Evolutionary conservation across 2,797 vertebrate species (phyloP), one percentile per base, ranked within the genome.

Genomic region (Notolabrus celidotus): DNA sequence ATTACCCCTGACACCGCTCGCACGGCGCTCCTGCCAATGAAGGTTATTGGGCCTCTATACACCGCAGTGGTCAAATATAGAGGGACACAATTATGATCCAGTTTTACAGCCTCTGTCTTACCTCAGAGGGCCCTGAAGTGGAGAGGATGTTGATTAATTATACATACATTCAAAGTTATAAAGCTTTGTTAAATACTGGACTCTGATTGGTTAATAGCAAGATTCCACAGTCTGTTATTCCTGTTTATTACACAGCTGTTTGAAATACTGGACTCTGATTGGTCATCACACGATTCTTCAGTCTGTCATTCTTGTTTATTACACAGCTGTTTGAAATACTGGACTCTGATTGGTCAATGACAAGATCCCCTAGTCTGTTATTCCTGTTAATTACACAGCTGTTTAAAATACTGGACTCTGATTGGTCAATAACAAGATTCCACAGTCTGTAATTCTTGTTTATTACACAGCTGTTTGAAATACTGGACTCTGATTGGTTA

Each of bases 1-100:
- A 94, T 93, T 94, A 92, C 92, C 92, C 91, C 84, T 66, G 90
- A 92, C 91, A 84, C 86, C 63, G 76, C 88, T 87, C 70, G 64
- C 82, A 82, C 77, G 29, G 42, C 53, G 79, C 88, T 87, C 68
- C 87, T 84, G 79, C 79, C 85, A 78, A 74, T 89, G 87, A 92
- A 92, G 93, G 91, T 93, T 88, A 92, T 71, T 75, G 71, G 80
- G 88, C 60, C 82, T 79, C 69, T 64, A 57, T 75, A 71, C 79
- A 47, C 68, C 17, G 36, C 34, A 80, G 75, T 85, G 88, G 89
- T 89, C 88, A 82, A 83, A 92, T 89, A 85, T 88, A 89, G 86
- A 86, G 83, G 86, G 82, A 86, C 72, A 60, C 71, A 36, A 77
- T 87, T 77, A 79, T 71, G 80, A 85, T 86, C 81, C 58, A 71